phyloP scores from a whole-genome alignment of 2,888 invertebrate species.

The Lasioglossum vierecki region DNA sequence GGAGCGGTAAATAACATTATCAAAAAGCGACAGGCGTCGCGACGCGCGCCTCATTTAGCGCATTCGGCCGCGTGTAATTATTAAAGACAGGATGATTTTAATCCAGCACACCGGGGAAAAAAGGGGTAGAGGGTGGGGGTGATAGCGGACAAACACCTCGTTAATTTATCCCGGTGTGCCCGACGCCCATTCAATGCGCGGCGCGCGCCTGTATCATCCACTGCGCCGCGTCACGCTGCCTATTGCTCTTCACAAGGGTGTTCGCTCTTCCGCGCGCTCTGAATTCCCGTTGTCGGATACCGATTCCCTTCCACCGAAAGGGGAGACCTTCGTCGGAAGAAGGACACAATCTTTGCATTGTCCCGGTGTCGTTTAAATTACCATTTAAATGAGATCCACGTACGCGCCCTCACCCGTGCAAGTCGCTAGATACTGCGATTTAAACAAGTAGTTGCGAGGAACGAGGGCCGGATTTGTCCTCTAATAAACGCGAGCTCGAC shows the following conservation, averaged over 20 bases:
- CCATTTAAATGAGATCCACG: background rate
- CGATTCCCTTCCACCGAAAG: constrained; percentile 14
- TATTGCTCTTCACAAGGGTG: constrained; percentile 21
- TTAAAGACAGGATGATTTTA: constrained; percentile 69
- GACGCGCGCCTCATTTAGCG: constrained; percentile 66
- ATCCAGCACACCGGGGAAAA: constrained; percentile 45
- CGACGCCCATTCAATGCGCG: constrained; percentile 56
- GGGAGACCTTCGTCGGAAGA: background rate
- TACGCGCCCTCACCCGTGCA: background rate
- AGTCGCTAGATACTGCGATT: background rate
- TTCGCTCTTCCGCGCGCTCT: constrained; percentile 46
- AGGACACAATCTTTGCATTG: constrained; percentile 17
- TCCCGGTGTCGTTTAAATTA: constrained; percentile 7
- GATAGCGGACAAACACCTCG: constrained; percentile 70
- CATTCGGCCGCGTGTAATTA: constrained; percentile 65
- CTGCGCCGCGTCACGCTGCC: background rate
- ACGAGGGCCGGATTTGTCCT: background rate
- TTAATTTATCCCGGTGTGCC: constrained; percentile 69
- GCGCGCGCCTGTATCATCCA: constrained; percentile 17
- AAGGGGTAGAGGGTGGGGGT: constrained; percentile 30
- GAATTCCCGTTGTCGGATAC: constrained; percentile 47
- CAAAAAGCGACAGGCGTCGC: constrained; percentile 58
- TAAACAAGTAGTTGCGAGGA: background rate
- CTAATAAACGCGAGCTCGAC: background rate
- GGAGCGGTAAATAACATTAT: constrained; percentile 64